Base-by-base conservation (phyloP, 1,140 invertebrate genomes). In the Drusus annulatus region DNA sequence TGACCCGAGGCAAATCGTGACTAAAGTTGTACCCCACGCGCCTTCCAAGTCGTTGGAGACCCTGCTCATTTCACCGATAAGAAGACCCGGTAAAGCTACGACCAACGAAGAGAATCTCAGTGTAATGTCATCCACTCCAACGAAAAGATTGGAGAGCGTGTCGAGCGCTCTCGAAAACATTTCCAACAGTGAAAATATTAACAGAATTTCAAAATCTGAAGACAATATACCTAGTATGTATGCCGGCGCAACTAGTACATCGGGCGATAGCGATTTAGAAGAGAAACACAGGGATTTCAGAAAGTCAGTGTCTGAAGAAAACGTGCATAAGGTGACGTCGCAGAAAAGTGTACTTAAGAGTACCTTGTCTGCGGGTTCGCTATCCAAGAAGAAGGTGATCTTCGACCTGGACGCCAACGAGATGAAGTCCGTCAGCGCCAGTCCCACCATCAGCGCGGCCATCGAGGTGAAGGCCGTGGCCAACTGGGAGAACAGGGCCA, bases 351-450 rank as follows among this genome's bases (percentile, higher is more conserved):
- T 92, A 28, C 81, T 93, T 15, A 93, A 92, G 87, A 89, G 88
- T 81, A 87, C 88, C 16, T 87, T 86, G 52, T 91, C 91, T 3
- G 87, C 86, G 8, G 88, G 88, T 36, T 90, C 86, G 31, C 85
- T 91, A 23, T 87, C 89, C 28, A 93, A 92, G 69, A 93, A 93
- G 81, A 92, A 91, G 86, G 92, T 93, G 2, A 82, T 91, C 51
- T 93, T 93, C 82, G 90, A 92, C 85, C 87, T 93, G 84, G 88
- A 91, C 76, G 88, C 89, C 19, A 90, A 89, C 84, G 87, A 90
- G 85, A 90, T 89, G 84, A 89, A 88, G 74, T 90, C 87, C 45
- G 79, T 89, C 16, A 90, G 88, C 79, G 88, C 86, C 68, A 87
- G 88, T 16, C 87, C 88, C 19, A 87, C 89, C 21, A 85, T 87